A percentile compares a stretch with the other conserved stretches of the same genome.
These are phyloP conservation scores for Clivina fossor DNA, from an alignment of 2,888 invertebrate species.

Conservation along the genomic window DNA sequence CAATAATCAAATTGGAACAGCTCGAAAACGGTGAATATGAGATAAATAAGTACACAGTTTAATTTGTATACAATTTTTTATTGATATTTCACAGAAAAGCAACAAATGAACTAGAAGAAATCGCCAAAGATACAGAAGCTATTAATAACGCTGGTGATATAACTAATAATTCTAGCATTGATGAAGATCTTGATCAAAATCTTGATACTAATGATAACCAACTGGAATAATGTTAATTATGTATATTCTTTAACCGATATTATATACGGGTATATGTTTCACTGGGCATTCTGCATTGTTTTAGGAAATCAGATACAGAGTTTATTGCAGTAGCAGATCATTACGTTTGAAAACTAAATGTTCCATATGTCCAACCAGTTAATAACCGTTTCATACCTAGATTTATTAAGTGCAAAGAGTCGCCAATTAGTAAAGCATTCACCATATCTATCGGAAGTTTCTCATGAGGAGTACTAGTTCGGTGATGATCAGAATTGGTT, in stretches of 20 bases:
- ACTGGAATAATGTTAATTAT: background rate
- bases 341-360: too few species aligned
- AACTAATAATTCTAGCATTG: conserved; percentile 6
- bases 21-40: background rate
- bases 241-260: background rate
- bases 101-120: background rate
- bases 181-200: background rate
- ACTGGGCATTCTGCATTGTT: conserved; percentile 34
- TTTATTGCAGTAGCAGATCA: conserved; percentile 35
- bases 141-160: background rate
- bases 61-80: background rate
- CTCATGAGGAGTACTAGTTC: background rate
- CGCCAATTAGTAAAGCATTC: too few species aligned
- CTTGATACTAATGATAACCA: background rate
- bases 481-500: conserved; percentile 9
- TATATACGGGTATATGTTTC: conserved; percentile 30
- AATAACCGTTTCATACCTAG: too few species aligned
- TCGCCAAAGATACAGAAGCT: conserved; percentile 2
- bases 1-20: conserved; percentile 5
- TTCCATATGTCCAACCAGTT: too few species aligned
- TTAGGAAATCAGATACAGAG: conserved; percentile 32
- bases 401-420: too few species aligned
- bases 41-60: background rate
- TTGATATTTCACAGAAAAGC: background rate
- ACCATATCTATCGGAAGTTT: too few species aligned